Percentiles rank a stretch among this genome's conserved stretches.
These are phyloP conservation scores for Monoplex corrugatus DNA, from an alignment of 2,888 invertebrate species.

Conservation along the genomic window DNA sequence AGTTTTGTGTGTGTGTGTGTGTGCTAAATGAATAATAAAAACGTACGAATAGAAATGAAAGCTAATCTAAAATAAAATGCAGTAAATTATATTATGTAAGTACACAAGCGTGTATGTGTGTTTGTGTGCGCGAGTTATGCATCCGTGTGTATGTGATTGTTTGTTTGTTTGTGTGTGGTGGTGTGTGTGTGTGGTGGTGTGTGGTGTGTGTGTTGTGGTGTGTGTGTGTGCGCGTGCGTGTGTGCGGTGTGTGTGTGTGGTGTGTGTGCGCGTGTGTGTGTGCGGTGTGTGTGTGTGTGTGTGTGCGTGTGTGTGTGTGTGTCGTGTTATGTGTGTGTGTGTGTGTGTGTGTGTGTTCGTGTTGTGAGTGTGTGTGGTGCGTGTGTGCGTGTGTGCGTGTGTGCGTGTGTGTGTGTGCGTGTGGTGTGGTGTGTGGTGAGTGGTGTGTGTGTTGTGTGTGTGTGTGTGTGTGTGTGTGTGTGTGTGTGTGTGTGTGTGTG, in stretches of 20 bases:
- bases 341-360: slow-evolving; percentile 12
- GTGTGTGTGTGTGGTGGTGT: too few species aligned
- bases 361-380: not conserved
- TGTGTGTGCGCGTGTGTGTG: not conserved
- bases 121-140: not conserved
- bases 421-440: not conserved
- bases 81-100: not conserved
- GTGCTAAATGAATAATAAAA: not conserved
- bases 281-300: not conserved
- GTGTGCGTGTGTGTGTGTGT: not conserved
- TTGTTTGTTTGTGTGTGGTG: not conserved
- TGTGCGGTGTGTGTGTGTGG: not conserved
- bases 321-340: not conserved
- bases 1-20: not conserved
- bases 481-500: slow-evolving; percentile 13
- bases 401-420: not conserved
- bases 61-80: not conserved
- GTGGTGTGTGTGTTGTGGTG: not conserved
- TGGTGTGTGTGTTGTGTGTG: slow-evolving; percentile 18
- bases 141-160: not conserved
- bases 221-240: not conserved
- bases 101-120: not conserved
- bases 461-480: slow-evolving; percentile 15
- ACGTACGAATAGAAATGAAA: too few species aligned
- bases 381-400: too few species aligned